These are phyloP conservation scores for Molanna angustata DNA, from an alignment of 2,888 invertebrate genomes.

Conservation along the genomic window DNA sequence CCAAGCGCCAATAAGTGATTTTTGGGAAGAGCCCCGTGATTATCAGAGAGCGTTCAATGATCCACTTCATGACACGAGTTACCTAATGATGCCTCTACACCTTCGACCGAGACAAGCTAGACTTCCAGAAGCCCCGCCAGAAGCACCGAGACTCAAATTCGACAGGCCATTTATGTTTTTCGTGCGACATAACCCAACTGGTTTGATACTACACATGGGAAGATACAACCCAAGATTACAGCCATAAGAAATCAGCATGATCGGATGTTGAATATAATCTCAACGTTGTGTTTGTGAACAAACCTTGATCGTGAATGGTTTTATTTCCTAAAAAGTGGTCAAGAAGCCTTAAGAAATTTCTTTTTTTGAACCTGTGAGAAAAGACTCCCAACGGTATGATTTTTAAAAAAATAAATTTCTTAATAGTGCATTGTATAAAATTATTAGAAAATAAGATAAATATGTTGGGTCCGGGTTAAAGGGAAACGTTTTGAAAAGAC, in stretches of 20 bases:
- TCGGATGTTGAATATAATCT: neutral
- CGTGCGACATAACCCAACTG: slow-evolving; percentile 88
- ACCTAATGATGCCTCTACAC: slow-evolving; percentile 60
- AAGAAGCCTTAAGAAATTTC: slow-evolving; percentile 26
- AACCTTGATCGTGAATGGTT: neutral
- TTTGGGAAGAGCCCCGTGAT: slow-evolving; percentile 58
- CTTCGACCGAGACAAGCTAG: slow-evolving; percentile 58
- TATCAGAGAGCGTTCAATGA: slow-evolving; percentile 69
- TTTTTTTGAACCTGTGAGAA: slow-evolving; percentile 29
- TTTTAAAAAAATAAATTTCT: slow-evolving; percentile 32
- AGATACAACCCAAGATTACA: slow-evolving; percentile 81
- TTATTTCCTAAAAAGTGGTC: neutral
- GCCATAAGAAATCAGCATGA: slow-evolving; percentile 49
- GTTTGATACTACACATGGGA: slow-evolving; percentile 84
- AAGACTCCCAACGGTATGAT: slow-evolving; percentile 16
- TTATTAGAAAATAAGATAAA: too few relatives aligned
- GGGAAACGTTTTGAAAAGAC: too few relatives aligned
- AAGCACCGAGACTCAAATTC: slow-evolving; percentile 71
- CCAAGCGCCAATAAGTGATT: slow-evolving; percentile 29
- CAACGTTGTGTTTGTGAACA: neutral
- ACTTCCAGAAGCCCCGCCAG: slow-evolving; percentile 36
- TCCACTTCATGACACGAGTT: slow-evolving; percentile 55
- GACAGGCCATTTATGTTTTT: slow-evolving; percentile 88
- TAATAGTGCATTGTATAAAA: slow-evolving; percentile 5
- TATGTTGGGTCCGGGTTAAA: too few relatives aligned